These are phyloP conservation scores for Alauda arvensis DNA, from an alignment of 2,797 vertebrate genomes.

Conservation along the genomic window DNA sequence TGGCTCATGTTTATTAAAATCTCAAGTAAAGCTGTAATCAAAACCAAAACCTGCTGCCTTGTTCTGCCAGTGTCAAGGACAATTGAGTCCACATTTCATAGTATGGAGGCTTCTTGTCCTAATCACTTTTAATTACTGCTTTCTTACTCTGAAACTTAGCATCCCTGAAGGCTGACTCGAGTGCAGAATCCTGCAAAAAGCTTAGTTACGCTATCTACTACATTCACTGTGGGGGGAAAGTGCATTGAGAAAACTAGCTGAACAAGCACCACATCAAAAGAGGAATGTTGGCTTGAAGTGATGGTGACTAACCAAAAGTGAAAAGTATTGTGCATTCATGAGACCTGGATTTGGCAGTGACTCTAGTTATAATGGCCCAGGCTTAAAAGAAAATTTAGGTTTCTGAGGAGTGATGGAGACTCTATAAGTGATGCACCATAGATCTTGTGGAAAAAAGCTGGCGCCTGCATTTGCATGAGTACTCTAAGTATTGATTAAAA, in stretches of 20 bases:
- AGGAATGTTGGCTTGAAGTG: conserved; percentile 56
- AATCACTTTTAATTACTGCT: conserved; percentile 73
- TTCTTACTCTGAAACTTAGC: conserved; percentile 63
- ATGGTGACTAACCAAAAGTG: conserved; percentile 66
- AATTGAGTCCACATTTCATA: conserved; percentile 63
- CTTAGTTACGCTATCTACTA: conserved; percentile 40
- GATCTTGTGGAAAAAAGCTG: background rate
- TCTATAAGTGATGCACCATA: background rate
- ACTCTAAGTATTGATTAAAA: conserved; percentile 55
- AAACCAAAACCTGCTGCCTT: conserved; percentile 72
- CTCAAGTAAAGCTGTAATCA: conserved; percentile 74
- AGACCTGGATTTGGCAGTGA: conserved; percentile 49
- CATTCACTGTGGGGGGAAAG: conserved; percentile 16
- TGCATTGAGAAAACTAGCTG: conserved; percentile 51
- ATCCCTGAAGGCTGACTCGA: conserved; percentile 60
- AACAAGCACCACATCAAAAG: conserved; percentile 58
- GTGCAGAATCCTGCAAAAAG: conserved; percentile 30
- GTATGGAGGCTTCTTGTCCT: conserved; percentile 57
- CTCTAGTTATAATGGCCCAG: background rate
- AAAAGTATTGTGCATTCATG: conserved; percentile 51
- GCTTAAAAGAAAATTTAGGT: conserved; percentile 41
- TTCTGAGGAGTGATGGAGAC: conserved; percentile 5
- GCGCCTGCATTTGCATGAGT: background rate
- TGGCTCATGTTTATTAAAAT: conserved; percentile 79
- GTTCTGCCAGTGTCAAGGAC: conserved; percentile 62